Conservation (phyloP, 2,113 vertebrate species). For the Phocoena phocoena region DNA sequence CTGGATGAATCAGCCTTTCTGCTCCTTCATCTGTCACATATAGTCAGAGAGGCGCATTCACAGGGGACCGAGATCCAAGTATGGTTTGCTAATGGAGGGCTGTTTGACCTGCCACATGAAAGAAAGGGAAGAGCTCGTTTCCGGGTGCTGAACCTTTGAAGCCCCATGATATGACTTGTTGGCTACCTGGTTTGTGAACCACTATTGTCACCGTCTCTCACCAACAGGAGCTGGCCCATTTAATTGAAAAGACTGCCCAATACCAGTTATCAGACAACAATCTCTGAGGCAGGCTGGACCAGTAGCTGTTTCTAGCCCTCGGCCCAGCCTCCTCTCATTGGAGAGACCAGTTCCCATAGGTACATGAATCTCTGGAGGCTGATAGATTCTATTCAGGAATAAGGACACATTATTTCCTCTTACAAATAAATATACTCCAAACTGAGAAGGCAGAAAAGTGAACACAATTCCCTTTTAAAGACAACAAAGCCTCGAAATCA, state of each 20-base stretch:
- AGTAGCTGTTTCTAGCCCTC: background rate
- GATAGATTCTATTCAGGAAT: background rate
- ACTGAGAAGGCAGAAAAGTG: background rate
- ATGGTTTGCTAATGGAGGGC: background rate
- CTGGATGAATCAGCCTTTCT: background rate
- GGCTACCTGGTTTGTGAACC: background rate
- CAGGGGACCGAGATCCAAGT: background rate
- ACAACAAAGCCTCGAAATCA: background rate
- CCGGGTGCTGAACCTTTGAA: background rate
- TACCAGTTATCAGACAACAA: background rate
- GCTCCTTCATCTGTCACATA: background rate
- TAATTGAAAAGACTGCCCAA: background rate
- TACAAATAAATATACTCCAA: constrained; percentile 18
- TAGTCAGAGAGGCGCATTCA: background rate
- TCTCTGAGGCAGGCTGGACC: background rate
- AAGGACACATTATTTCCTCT: background rate
- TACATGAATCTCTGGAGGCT: background rate
- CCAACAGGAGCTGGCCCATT: background rate
- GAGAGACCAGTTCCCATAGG: background rate
- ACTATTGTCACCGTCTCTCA: background rate
- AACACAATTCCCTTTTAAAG: constrained; percentile 14
- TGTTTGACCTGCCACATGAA: background rate
- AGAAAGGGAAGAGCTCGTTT: background rate
- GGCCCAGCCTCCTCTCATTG: background rate
- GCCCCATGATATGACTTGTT: background rate